Evolutionary conservation across 2,113 vertebrate genomes (phyloP).

Genomic region (Stigmatopora nigra): DNA sequence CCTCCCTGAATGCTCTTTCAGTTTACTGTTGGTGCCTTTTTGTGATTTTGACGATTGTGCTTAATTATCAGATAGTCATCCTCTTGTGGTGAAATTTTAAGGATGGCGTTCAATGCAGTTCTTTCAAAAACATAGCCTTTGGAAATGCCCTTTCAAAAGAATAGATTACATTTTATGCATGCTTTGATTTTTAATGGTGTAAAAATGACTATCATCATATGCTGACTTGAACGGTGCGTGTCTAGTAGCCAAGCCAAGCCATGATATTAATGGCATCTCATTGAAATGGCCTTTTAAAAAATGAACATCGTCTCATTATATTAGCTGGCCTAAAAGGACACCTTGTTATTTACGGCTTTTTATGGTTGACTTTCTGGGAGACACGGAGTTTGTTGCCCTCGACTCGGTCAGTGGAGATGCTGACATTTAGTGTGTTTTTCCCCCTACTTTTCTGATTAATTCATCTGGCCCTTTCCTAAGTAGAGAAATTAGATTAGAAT

Average conservation of each 20-base stretch:
- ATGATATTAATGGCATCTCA: constrained; percentile 42
- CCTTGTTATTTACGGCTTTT: constrained; percentile 54
- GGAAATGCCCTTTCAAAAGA: background rate
- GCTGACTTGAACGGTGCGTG: background rate
- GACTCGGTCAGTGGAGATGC: constrained; percentile 37
- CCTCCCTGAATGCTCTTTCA: too few relatives aligned
- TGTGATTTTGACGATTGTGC: too few relatives aligned
- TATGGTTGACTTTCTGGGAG: constrained; percentile 43
- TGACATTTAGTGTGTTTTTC: constrained; percentile 53
- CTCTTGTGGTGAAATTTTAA: background rate
- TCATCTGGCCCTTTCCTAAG: constrained; percentile 27
- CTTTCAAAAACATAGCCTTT: background rate
- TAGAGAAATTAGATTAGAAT: constrained; percentile 12
- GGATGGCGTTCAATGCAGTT: background rate
- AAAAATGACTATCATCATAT: too few relatives aligned
- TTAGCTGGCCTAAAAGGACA: constrained; percentile 56
- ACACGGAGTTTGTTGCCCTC: constrained; percentile 32
- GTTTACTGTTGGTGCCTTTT: too few relatives aligned
- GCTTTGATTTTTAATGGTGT: background rate
- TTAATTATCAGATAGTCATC: too few relatives aligned
- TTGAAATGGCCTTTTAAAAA: constrained; percentile 50
- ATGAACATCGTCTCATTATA: constrained; percentile 52
- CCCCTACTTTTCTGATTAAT: constrained; percentile 48
- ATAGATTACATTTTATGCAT: background rate
- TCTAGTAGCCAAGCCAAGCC: constrained; percentile 25